Base-by-base conservation (phyloP, 2,113 vertebrate species). In the Reinhardtius hippoglossoides region DNA sequence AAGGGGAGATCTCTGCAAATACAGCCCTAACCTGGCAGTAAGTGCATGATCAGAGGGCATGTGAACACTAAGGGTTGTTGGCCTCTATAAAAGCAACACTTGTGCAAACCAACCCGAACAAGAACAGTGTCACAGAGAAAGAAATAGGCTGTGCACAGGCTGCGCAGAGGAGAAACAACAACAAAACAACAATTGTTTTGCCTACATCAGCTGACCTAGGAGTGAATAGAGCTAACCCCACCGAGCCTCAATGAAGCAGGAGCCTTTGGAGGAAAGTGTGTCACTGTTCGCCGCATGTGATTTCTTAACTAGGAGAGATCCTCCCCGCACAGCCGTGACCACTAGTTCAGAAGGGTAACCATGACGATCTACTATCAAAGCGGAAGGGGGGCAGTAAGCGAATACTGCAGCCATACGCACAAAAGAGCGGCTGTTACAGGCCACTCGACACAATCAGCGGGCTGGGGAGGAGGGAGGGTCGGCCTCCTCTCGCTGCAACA, bases 121-220 rank as follows among this genome's bases (percentile, higher is more conserved):
- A 75, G 40, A 12, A 26, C 58, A 31, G 62, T 74, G 80, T 83
- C 67, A 81, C 37, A 27, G n/a, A 37, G 59, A 23, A 42, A 55
- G 71, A 74, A 80, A 80, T 21, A 73, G 54, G 69, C 74, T 6
- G 42, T 15, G 57, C n/a, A 55, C 56, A 23, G 37, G 16, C 54
- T 20, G 27, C 20, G 37, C 57, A 62, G 67, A 63, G 58, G 55
- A 67, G 59, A 59, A 68, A 71, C 69, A 78, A 78, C 77, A 82
- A 81, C 81, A 85, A 84, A 88, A 82, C 80, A 88, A 84, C 81
- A 85, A 79, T 82, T 89, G 92, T 92, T 92, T 85, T 71, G 78
- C 76, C 27, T 5, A 67, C 62, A 74, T 93, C 91, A 91, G 87
- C 91, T 92, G 92, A 93, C 80, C 74, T 2, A 9, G 4, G 20